These are phyloP conservation scores for Macrotis lagotis DNA, from an alignment of 2,113 vertebrate species.

Conservation along the genomic window DNA sequence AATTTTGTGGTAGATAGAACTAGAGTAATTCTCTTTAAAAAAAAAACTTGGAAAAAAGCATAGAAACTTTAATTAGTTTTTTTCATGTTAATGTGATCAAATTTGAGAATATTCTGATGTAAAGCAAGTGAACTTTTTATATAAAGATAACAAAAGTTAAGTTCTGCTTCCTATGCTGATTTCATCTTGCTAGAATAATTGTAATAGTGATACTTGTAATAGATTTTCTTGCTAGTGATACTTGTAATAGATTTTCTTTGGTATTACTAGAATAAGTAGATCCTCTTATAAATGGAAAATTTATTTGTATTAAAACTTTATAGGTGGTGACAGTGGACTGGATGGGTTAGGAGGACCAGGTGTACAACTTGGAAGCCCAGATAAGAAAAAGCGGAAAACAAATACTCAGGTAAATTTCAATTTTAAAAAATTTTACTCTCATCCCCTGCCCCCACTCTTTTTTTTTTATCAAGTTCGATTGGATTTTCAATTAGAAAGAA, in stretches of 20 bases:
- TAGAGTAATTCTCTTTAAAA: not conserved
- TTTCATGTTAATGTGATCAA: not conserved
- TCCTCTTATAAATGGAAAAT: slow-evolving; percentile 60
- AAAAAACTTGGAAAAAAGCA: not conserved
- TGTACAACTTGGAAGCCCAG: slow-evolving; percentile 87
- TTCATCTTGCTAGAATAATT: slow-evolving; percentile 45
- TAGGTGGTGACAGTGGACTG: slow-evolving; percentile 89
- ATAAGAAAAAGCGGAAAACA: slow-evolving; percentile 91
- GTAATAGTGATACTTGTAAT: slow-evolving; percentile 35
- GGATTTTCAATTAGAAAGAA: slow-evolving; percentile 2
- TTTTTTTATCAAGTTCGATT: not conserved
- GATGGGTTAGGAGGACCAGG: slow-evolving; percentile 88
- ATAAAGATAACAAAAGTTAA: slow-evolving; percentile 41
- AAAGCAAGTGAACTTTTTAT: not conserved
- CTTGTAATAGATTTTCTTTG: slow-evolving; percentile 3
- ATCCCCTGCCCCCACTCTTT: not conserved
- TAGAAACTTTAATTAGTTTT: not conserved
- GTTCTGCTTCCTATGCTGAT: not conserved
- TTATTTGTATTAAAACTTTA: slow-evolving; percentile 72
- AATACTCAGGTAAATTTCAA: slow-evolving; percentile 85
- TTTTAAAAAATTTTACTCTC: not conserved
- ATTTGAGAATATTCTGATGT: not conserved
- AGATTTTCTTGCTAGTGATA: not conserved
- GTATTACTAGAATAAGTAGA: slow-evolving; percentile 3
- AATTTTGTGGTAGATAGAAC: not conserved